Evolutionary conservation across 2,797 vertebrate genomes (phyloP), one percentile per base, ranked within the genome.

Genomic region (Sebastes iracundus): DNA sequence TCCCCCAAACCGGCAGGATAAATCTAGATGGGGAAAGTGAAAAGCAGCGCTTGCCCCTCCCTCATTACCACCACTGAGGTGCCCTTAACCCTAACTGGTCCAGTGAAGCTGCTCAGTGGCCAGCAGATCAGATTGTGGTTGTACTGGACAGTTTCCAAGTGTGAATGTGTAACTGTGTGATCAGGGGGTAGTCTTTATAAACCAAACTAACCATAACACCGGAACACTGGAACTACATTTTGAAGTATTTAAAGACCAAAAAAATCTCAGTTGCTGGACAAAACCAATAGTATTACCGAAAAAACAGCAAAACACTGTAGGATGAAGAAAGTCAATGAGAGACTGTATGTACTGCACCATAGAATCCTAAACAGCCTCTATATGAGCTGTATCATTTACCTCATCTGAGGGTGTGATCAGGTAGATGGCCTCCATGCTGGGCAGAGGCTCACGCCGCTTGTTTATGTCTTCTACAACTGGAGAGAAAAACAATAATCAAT

Each of bases 401-500:
- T 96, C 95, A 16, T 96, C 95, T 69, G 92, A 92, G 25, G 96
- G 96, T 6, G 95, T 95, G 77, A 97, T 94, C 84, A 97, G 94
- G 82, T 96, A 97, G 86, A 97, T 96, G 82, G 96, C 96, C 83
- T 97, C 96, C 95, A 97, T 95, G 85, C 96, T 99, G 80, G 98
- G 98, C 22, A 99, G 95, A 0, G 98, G 98, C 86, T 99, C 98
- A 77, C 98, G 96, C 49, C 94, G 94, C 92, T 99, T 99, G 82
- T 94, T 96, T 92, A 99, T 98, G 87, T 99, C 98, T 88, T 99
- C 98, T 71, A 99, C 98, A 84, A 99, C 98, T 98, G 75, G 3
- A 13, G 66, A 72, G n/a, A 18, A 63, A 87, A 75, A 76, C 32
- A 70, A 35, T 9, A 3, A 58, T 58, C 32, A 77, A 2, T 49